Conservation (phyloP, 2,888 invertebrate species). For the Eucera pruinosa region DNA sequence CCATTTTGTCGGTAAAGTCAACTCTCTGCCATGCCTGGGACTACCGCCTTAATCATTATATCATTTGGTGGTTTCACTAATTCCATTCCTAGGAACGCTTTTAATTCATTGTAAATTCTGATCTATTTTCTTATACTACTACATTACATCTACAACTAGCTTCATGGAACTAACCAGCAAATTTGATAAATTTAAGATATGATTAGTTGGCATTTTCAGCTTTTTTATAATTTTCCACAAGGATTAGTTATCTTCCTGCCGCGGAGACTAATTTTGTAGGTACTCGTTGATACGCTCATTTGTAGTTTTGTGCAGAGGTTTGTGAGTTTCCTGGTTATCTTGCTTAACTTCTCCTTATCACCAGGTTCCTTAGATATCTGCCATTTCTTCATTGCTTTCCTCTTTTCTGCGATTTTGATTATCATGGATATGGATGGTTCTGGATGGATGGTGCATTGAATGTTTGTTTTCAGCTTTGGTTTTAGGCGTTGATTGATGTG, state of each 20-base stretch:
- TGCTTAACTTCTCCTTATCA: not conserved
- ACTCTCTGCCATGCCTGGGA: no score
- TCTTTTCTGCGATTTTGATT: not conserved
- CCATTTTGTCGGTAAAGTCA: no score
- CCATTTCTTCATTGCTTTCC: not conserved
- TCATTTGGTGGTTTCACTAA: no score
- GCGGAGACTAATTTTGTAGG: not conserved
- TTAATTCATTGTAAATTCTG: no score
- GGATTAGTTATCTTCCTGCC: not conserved
- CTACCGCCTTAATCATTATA: no score
- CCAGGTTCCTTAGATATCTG: not conserved
- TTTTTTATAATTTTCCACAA: not conserved
- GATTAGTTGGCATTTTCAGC: not conserved
- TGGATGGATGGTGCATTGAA: no score
- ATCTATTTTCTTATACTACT: no score
- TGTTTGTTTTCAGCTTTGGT: no score
- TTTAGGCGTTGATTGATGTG: not conserved
- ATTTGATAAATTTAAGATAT: no score
- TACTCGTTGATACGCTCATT: not conserved
- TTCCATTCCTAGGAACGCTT: no score
- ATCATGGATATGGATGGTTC: not conserved
- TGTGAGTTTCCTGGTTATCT: not conserved
- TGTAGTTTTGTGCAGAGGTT: not conserved
- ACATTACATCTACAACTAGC: no score
- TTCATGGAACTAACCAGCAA: no score